Conservation (phyloP, 2,113 vertebrate genomes). For the Cygnus buccinator region DNA sequence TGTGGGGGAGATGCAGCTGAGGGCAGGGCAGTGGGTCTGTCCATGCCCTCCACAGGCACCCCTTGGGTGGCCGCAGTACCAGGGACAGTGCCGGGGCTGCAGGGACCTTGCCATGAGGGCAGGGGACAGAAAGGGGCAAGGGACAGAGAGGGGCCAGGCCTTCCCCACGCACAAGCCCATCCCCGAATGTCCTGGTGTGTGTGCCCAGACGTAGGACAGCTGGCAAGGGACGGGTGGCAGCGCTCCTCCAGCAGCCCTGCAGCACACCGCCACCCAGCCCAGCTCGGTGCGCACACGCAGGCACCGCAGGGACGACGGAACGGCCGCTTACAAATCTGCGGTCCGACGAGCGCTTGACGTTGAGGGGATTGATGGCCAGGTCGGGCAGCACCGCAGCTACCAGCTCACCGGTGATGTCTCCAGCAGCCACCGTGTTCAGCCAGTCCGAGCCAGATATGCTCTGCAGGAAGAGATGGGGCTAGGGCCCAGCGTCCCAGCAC, state of each 20-base stretch:
- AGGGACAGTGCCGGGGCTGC: too few relatives aligned
- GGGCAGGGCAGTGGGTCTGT: background rate
- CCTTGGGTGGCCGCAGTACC: background rate
- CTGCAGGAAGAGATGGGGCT: slow-evolving; percentile 62
- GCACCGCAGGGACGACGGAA: background rate
- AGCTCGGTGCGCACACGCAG: rapidly evolving
- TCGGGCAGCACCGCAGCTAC: slow-evolving; percentile 83
- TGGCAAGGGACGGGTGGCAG: background rate
- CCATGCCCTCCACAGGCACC: background rate
- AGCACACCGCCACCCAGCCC: background rate
- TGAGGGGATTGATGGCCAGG: slow-evolving; percentile 71
- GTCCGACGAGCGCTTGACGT: slow-evolving; percentile 82
- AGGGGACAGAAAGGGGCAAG: background rate
- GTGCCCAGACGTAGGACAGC: background rate
- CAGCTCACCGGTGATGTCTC: slow-evolving; percentile 87
- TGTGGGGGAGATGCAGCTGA: slow-evolving; percentile 46
- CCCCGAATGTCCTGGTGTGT: background rate
- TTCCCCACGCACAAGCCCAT: background rate
- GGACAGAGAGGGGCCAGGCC: background rate
- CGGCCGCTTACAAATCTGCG: slow-evolving; percentile 86
- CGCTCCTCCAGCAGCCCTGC: rapidly evolving
- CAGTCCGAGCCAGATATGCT: slow-evolving; percentile 92
- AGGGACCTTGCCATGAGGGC: rapidly evolving
- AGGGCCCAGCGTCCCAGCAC: rapidly evolving
- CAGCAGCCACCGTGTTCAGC: slow-evolving; percentile 83